phyloP scores from a whole-genome alignment of 2,113 vertebrate genomes.

The Potamarius usumacintae region DNA sequence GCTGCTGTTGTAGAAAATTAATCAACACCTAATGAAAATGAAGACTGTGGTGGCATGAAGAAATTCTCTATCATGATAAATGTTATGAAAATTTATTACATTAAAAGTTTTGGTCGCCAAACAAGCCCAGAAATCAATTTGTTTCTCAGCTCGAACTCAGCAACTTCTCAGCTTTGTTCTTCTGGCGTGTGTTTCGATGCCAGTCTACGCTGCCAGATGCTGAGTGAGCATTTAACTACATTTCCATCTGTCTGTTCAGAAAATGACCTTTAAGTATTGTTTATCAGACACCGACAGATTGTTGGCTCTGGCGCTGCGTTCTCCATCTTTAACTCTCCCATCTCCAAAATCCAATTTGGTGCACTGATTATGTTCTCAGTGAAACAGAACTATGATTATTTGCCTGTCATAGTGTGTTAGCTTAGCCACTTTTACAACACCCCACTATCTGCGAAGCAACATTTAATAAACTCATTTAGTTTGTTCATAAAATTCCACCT shows the following conservation, averaged over 20 bases:
- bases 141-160: not conserved
- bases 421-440: not conserved
- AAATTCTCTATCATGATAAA: not conserved
- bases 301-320: not conserved
- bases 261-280: slow-evolving; percentile 5
- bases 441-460: not conserved
- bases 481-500: not conserved
- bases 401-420: not conserved
- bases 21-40: not conserved
- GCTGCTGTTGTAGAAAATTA: not conserved
- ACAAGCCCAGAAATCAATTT: not conserved
- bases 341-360: not conserved
- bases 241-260: not conserved
- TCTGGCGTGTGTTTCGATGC: not conserved
- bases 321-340: not conserved
- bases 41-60: not conserved
- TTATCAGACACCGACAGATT: not conserved
- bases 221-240: not conserved
- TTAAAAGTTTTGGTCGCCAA: not conserved
- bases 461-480: not conserved
- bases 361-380: not conserved
- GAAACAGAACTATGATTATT: not conserved
- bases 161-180: not conserved
- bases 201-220: not conserved
- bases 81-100: not conserved